Base-by-base conservation (phyloP, 2,113 vertebrate genomes). In the Epinephelus lanceolatus region DNA sequence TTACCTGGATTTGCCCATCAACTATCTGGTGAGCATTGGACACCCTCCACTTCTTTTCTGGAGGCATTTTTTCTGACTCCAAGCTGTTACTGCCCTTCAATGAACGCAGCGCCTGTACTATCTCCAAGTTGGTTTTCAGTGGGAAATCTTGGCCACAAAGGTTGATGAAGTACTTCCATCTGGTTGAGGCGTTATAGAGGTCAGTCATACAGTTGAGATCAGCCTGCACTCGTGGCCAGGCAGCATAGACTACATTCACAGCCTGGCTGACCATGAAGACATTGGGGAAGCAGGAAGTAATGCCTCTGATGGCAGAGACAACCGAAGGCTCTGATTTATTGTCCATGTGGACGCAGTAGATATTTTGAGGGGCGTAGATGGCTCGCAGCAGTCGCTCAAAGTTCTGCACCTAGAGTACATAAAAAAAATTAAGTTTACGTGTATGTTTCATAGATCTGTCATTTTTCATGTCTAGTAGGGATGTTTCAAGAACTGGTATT, bases 121-220 rank as follows among this genome's bases (percentile, higher is more conserved):
- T 97, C 90, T 99, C 97, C 82, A 96, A 86, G 81, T 99, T 99
- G 72, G 97, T 99, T 95, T 99, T 98, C 75, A 98, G 94, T 18
- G 97, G 97, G 70, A 99, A 98, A 90, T 99, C 98, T 94, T 97
- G 96, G 1, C 97, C 97, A 77, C 98, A 99, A 0, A 98, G 95
- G 77, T 99, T 99, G 71, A 99, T 96, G 81, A 99, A 92, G 82
- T 99, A 99, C 71, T 96, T 98, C 98, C 97, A 99, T 51, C 69
- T 86, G 18, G 89, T 70, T 76, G 74, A 96, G 78, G 55, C 79
- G 5, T 85, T 80, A 53, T 96, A 92, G 8, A 99, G 97, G 73
- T 99, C 97, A 80, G 92, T 95, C 97, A 98, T 98, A 86, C 97
- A 99, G 91, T 99, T 98, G 81, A 99, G 91, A 60, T 99, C 97